Evolutionary conservation across 2,797 vertebrate species (phyloP).

Genomic region (Trachops cirrhosus): DNA sequence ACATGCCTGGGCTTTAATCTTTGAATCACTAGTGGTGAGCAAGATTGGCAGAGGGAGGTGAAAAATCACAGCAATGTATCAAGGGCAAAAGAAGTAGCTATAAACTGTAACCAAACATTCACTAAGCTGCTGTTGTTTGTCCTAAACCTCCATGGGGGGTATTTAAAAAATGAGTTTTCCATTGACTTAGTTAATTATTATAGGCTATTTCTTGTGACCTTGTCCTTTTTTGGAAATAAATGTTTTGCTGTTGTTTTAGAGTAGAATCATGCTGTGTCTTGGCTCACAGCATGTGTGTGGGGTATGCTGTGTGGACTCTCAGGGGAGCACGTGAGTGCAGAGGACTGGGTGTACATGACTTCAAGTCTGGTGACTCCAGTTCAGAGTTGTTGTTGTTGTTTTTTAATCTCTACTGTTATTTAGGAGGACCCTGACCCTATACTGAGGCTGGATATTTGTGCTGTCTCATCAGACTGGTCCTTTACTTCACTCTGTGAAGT

Average conservation of each 20-base stretch:
- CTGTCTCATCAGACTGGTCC: background rate
- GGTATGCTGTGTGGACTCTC: slow-evolving; percentile 46
- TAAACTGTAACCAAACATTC: slow-evolving; percentile 60
- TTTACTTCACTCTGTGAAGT: background rate
- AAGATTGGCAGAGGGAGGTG: slow-evolving; percentile 48
- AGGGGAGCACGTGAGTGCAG: slow-evolving; percentile 10
- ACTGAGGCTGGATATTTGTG: slow-evolving; percentile 43
- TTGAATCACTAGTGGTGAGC: slow-evolving; percentile 34
- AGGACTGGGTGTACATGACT: background rate
- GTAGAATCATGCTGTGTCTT: slow-evolving; percentile 48
- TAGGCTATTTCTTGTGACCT: slow-evolving; percentile 63
- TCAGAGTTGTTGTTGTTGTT: background rate
- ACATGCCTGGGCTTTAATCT: slow-evolving; percentile 54
- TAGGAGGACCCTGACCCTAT: background rate
- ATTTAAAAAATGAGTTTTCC: slow-evolving; percentile 70
- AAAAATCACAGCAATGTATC: slow-evolving; percentile 61
- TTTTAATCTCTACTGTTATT: background rate
- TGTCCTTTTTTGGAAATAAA: slow-evolving; percentile 62
- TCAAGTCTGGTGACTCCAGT: slow-evolving; percentile 43
- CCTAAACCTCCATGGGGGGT: slow-evolving; percentile 68
- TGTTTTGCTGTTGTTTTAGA: slow-evolving; percentile 63
- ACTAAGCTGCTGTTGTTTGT: slow-evolving; percentile 62
- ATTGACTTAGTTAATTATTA: slow-evolving; percentile 74
- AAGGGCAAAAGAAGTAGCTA: slow-evolving; percentile 64
- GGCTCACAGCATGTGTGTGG: slow-evolving; percentile 35